These are phyloP conservation scores for Trichogramma evanescens DNA, from an alignment of 2,888 invertebrate genomes.

Conservation along the genomic window DNA sequence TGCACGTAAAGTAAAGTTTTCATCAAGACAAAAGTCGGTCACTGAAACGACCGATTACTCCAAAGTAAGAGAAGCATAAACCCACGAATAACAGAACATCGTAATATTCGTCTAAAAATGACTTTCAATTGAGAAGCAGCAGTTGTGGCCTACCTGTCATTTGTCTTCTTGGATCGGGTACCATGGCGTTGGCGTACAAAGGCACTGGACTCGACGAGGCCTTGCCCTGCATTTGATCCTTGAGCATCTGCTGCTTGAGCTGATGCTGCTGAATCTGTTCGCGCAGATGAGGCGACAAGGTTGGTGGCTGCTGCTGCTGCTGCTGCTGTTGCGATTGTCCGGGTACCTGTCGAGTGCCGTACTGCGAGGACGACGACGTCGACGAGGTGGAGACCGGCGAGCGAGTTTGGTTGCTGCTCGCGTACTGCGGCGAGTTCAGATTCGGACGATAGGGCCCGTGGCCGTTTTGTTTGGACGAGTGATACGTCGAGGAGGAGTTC, in stretches of 20 bases:
- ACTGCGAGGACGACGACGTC: constrained; percentile 20
- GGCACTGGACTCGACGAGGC: constrained; percentile 41
- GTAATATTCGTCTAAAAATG: too few species aligned
- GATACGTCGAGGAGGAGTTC: constrained; percentile 28
- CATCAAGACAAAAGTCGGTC: too few species aligned
- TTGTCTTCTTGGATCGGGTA: constrained; percentile 39
- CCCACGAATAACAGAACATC: too few species aligned
- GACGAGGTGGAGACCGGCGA: constrained; percentile 21
- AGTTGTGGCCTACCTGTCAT: too few species aligned
- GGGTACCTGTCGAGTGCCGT: constrained; percentile 19
- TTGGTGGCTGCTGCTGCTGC: constrained; percentile 24
- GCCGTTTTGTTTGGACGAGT: constrained; percentile 24
- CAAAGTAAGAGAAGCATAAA: too few species aligned
- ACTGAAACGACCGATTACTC: too few species aligned
- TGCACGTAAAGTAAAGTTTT: too few species aligned
- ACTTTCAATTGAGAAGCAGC: too few species aligned
- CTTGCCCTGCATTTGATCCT: constrained; percentile 42
- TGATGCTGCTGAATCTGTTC: constrained; percentile 43
- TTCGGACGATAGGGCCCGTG: constrained; percentile 26
- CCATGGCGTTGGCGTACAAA: constrained; percentile 62
- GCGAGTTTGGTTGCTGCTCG: constrained; percentile 25
- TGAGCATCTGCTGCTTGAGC: constrained; percentile 38
- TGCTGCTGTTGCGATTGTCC: constrained; percentile 25
- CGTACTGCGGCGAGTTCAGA: constrained; percentile 22
- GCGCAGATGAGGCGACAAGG: constrained; percentile 36